These are phyloP conservation scores for Stictocephala bisonia DNA, from an alignment of 2,888 invertebrate species.

Conservation along the genomic window DNA sequence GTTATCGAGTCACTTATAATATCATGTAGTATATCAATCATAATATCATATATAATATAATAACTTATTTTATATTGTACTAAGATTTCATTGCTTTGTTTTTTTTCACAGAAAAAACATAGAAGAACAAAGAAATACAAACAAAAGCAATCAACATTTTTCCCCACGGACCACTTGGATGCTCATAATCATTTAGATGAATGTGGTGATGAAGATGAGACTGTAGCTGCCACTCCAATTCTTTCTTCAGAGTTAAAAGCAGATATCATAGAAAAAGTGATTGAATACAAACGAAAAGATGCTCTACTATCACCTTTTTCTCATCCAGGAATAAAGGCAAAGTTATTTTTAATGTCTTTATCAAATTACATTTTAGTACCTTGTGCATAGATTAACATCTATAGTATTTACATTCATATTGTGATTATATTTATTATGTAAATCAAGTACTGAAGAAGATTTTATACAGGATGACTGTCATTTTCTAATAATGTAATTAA, in stretches of 20 bases:
- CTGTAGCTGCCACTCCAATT: not conserved
- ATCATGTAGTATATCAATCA: too few relatives aligned
- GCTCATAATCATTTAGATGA: constrained; percentile 9
- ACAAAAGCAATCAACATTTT: constrained; percentile 22
- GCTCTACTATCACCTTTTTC: constrained; percentile 54
- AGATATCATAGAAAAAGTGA: constrained; percentile 58
- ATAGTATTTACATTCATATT: too few relatives aligned
- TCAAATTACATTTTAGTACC: too few relatives aligned
- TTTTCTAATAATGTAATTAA: too few relatives aligned
- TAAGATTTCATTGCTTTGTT: too few relatives aligned
- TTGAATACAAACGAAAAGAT: constrained; percentile 56
- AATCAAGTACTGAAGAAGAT: too few relatives aligned
- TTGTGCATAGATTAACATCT: too few relatives aligned
- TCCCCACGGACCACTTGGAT: constrained; percentile 34
- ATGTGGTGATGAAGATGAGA: constrained; percentile 26
- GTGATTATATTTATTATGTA: too few relatives aligned
- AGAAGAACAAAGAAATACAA: not conserved
- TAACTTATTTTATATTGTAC: too few relatives aligned
- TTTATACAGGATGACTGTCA: too few relatives aligned
- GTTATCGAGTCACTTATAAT: too few relatives aligned
- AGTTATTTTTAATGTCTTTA: not conserved
- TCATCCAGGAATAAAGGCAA: constrained; percentile 53
- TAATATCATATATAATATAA: too few relatives aligned
- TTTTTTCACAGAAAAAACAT: not conserved
- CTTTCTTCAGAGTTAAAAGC: constrained; percentile 21